Evolutionary conservation across 2,888 invertebrate species (phyloP).

Genomic region (Drosophila suboccidentalis): DNA sequence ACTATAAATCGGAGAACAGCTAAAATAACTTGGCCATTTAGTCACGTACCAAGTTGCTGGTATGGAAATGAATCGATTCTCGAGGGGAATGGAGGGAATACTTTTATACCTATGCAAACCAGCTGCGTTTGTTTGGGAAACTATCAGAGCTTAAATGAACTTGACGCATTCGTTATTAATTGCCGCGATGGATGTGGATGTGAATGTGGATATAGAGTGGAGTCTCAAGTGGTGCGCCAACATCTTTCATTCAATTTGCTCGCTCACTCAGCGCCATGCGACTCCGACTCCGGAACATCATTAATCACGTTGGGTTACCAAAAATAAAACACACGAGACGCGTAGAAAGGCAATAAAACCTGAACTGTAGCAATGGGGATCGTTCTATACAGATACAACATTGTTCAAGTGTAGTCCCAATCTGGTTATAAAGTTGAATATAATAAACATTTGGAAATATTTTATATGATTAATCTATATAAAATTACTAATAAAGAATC

Average conservation of each 20-base stretch:
- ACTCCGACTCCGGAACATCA: conserved; percentile 51
- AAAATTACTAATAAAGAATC: no score
- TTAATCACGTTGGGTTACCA: conserved; percentile 61
- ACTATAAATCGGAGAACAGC: conserved; percentile 35
- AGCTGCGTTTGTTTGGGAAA: conserved; percentile 58
- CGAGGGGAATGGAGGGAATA: not conserved
- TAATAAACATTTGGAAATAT: not conserved
- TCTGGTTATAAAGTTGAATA: conserved; percentile 1
- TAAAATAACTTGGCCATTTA: conserved; percentile 63
- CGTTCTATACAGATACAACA: not conserved
- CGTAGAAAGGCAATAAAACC: conserved; percentile 12
- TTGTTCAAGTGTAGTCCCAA: not conserved
- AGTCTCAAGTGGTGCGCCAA: conserved; percentile 49
- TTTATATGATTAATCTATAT: not conserved
- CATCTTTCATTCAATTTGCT: conserved; percentile 68
- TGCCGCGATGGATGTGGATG: conserved; percentile 35
- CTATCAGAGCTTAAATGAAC: conserved; percentile 49
- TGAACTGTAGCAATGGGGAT: not conserved
- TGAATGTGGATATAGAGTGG: conserved; percentile 4
- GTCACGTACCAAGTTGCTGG: conserved; percentile 61
- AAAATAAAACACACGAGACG: conserved; percentile 42
- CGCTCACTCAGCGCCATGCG: conserved; percentile 62
- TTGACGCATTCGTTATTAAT: conserved; percentile 73
- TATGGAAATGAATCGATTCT: conserved; percentile 38
- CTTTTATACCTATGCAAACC: conserved; percentile 12